These are phyloP conservation scores for Phrynocephalus versicolor DNA, from an alignment of 2,113 vertebrate species.

Conservation along the genomic window DNA sequence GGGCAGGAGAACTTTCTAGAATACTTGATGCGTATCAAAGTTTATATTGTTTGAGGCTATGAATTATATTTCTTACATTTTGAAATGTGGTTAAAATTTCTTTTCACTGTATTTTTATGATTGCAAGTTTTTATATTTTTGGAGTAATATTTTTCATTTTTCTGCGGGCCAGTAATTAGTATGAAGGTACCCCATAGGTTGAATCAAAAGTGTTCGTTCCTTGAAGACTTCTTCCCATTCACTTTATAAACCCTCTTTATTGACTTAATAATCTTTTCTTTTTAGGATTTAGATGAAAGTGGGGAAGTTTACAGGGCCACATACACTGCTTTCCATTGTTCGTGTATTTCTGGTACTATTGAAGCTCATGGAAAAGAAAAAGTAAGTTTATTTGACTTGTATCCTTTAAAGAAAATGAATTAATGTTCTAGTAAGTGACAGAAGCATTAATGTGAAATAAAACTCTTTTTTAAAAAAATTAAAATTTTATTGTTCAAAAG, in stretches of 20 bases:
- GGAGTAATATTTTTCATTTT: too few relatives aligned
- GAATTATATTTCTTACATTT: too few relatives aligned
- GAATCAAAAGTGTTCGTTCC: too few relatives aligned
- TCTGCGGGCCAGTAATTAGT: too few relatives aligned
- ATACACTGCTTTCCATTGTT: constrained; percentile 89
- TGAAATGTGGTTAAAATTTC: too few relatives aligned
- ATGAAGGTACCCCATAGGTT: too few relatives aligned
- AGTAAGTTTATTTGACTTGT: constrained; percentile 69
- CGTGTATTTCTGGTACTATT: constrained; percentile 82
- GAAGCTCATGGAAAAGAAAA: constrained; percentile 78
- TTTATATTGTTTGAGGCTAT: too few relatives aligned
- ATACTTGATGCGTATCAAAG: too few relatives aligned
- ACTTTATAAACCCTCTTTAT: not conserved
- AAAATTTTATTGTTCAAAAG: not conserved
- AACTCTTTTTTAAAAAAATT: not conserved
- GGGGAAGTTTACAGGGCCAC: constrained; percentile 87
- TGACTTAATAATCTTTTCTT: constrained; percentile 34
- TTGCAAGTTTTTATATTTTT: too few relatives aligned
- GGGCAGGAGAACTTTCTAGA: too few relatives aligned
- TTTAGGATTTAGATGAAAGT: constrained; percentile 85
- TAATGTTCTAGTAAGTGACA: not conserved
- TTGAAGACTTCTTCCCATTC: too few relatives aligned
- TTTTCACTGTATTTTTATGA: too few relatives aligned
- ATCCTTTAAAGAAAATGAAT: not conserved
- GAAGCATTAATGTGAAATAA: not conserved